phyloP scores from a whole-genome alignment of 1,140 invertebrate genomes.

The Laodelphax striatellus region DNA sequence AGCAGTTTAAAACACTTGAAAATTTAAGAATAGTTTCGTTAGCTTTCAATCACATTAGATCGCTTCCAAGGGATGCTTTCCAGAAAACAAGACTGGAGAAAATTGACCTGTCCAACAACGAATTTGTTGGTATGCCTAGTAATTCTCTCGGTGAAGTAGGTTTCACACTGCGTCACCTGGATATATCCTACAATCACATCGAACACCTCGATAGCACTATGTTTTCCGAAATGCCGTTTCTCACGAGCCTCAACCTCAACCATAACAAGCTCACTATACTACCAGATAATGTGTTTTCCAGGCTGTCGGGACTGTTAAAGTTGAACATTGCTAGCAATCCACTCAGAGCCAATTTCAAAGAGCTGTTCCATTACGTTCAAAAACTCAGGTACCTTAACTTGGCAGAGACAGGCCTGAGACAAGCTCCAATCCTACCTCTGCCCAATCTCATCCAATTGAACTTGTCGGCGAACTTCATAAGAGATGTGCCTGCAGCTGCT shows the following conservation, averaged over 20 bases:
- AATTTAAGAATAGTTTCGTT: conserved; percentile 65
- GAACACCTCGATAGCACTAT: conserved; percentile 80
- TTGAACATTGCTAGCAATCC: conserved; percentile 71
- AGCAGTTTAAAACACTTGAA: conserved; percentile 67
- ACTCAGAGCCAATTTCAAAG: conserved; percentile 76
- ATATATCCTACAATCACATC: conserved; percentile 66
- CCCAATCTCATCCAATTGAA: conserved; percentile 60
- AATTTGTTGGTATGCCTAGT: conserved; percentile 60
- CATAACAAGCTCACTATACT: conserved; percentile 71
- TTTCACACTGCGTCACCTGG: conserved; percentile 58
- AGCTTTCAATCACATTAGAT: conserved; percentile 59
- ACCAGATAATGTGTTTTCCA: conserved; percentile 79
- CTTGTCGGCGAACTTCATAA: conserved; percentile 59
- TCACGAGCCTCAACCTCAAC: conserved; percentile 66
- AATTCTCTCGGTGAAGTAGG: conserved; percentile 59
- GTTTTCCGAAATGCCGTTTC: conserved; percentile 66
- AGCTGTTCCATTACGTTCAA: conserved; percentile 78
- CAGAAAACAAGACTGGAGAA: conserved; percentile 66
- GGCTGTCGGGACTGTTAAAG: conserved; percentile 59
- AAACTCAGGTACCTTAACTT: conserved; percentile 63
- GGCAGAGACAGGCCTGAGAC: conserved; percentile 57
- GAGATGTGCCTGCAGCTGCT: conserved; percentile 43
- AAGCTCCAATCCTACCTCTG: conserved; percentile 57
- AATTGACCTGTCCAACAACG: conserved; percentile 67
- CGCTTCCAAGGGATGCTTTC: conserved; percentile 67